Evolutionary conservation across 2,797 vertebrate species (phyloP).

Genomic region (Phrynocephalus vlangalii): DNA sequence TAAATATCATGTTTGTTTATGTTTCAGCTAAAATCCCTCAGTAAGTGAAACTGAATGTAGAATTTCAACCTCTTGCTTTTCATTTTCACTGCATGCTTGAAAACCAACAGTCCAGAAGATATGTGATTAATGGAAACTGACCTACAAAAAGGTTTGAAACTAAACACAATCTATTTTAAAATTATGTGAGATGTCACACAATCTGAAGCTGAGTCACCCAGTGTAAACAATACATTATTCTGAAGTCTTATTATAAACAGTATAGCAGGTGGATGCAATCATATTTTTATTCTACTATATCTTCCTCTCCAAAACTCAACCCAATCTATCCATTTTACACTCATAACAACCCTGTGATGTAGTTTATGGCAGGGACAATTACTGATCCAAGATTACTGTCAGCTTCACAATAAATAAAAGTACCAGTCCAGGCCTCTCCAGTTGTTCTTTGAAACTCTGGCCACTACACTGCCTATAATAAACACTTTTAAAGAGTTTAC

Average conservation of each 20-base stretch:
- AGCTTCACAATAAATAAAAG: neutral
- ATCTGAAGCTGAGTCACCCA: neutral
- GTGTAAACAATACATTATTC: neutral
- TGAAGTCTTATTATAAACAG: neutral
- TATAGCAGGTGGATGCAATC: too few relatives aligned
- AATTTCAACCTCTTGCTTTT: neutral
- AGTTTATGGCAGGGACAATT: neutral
- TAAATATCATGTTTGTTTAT: neutral
- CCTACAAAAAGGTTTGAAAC: neutral
- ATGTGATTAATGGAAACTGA: neutral
- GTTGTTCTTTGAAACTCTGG: neutral
- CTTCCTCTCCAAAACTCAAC: neutral
- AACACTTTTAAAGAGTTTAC: neutral
- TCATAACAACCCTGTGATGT: neutral
- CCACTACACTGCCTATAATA: neutral
- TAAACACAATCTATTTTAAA: neutral
- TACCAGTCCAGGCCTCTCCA: neutral
- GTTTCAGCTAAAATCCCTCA: rapidly evolving
- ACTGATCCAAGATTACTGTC: neutral
- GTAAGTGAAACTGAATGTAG: neutral
- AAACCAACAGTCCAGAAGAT: neutral
- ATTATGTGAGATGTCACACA: neutral
- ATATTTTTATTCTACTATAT: too few relatives aligned
- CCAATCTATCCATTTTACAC: neutral
- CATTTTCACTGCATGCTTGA: neutral